phyloP scores from a whole-genome alignment of 2,113 vertebrate genomes.

The Morone saxatilis region DNA sequence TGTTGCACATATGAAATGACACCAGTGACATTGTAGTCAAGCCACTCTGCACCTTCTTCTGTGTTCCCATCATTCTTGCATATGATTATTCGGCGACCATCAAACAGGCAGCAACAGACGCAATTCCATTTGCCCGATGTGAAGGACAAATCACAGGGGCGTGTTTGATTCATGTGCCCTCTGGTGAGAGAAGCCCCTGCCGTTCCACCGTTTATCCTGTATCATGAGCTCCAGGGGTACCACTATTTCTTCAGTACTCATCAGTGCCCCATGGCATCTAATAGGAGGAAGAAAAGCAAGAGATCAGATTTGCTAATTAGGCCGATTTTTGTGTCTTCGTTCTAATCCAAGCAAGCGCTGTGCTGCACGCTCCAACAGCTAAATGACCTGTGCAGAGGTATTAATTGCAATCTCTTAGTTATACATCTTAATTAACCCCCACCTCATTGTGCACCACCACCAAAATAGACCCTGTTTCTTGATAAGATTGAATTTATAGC shows the following conservation, averaged over 20 bases:
- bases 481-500: slow-evolving; percentile 49
- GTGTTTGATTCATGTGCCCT: slow-evolving; percentile 65
- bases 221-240: slow-evolving; percentile 51
- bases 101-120: slow-evolving; percentile 55
- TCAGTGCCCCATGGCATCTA: slow-evolving; percentile 43
- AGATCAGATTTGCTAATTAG: slow-evolving; percentile 76
- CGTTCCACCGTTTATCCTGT: slow-evolving; percentile 48
- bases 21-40: slow-evolving; percentile 32
- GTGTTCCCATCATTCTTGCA: slow-evolving; percentile 28
- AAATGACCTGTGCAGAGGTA: slow-evolving; percentile 67
- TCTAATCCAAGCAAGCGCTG: slow-evolving; percentile 56
- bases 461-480: slow-evolving; percentile 37
- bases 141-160: slow-evolving; percentile 72
- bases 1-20: slow-evolving; percentile 31
- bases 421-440: slow-evolving; percentile 78
- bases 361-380: slow-evolving; percentile 54
- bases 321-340: slow-evolving; percentile 66
- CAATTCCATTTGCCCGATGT: slow-evolving; percentile 44
- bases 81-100: slow-evolving; percentile 39
- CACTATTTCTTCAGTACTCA: slow-evolving; percentile 26
- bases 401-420: slow-evolving; percentile 73
- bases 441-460: slow-evolving; percentile 27
- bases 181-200: slow-evolving; percentile 44
- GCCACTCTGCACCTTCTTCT: slow-evolving; percentile 14
- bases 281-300: slow-evolving; percentile 38